phyloP scores from a whole-genome alignment of 2,888 invertebrate genomes.

The Melipona bicolor region DNA sequence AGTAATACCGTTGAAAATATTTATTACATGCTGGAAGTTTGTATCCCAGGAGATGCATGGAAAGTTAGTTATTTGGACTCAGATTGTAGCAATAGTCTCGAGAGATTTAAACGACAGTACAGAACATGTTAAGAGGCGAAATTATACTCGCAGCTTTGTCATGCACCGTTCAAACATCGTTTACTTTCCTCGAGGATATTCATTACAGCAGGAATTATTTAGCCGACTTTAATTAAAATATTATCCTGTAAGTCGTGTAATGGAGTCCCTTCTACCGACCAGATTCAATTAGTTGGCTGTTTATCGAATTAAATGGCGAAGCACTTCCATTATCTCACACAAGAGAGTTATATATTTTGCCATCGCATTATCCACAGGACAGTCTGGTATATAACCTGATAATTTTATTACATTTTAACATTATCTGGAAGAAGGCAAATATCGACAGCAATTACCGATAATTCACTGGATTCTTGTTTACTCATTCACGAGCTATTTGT shows the following conservation, averaged over 20 bases:
- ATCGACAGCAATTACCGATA: neutral
- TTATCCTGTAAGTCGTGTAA: conserved; percentile 15
- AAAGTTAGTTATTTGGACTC: too few relatives aligned
- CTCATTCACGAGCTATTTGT: neutral
- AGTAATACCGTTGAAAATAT: too few relatives aligned
- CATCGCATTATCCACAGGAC: conserved; percentile 6
- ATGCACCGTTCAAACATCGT: neutral
- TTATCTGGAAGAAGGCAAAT: neutral
- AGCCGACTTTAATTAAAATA: conserved; percentile 17
- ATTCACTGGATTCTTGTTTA: neutral
- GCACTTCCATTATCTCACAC: conserved; percentile 34
- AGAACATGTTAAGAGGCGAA: neutral
- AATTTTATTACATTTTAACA: conserved; percentile 21
- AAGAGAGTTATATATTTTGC: conserved; percentile 23
- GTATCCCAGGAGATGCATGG: too few relatives aligned
- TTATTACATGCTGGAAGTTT: too few relatives aligned
- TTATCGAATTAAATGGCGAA: conserved; percentile 40
- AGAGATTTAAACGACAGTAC: too few relatives aligned
- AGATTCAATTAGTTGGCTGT: conserved; percentile 44
- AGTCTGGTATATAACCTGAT: neutral
- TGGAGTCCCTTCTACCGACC: conserved; percentile 18
- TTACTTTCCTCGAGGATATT: conserved; percentile 11
- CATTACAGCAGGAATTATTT: neutral
- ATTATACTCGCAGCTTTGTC: neutral
- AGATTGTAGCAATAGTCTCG: too few relatives aligned